These are phyloP conservation scores for Okamejei kenojei DNA, from an alignment of 2,797 vertebrate species.

Conservation along the genomic window DNA sequence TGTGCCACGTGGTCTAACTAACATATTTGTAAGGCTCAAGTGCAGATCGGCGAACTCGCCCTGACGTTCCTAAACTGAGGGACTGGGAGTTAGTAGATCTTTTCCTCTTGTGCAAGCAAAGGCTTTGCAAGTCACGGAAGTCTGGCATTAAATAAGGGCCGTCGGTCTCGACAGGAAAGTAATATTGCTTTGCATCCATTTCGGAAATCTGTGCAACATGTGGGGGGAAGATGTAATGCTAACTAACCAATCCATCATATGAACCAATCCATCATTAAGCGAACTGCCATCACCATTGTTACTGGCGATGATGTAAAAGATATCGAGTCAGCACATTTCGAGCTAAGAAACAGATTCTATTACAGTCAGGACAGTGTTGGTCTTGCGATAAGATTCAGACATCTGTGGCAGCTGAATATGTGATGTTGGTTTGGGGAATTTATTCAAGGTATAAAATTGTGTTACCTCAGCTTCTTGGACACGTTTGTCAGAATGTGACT, in stretches of 20 bases:
- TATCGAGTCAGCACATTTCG: neutral
- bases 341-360: neutral
- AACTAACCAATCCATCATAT: neutral
- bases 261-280: constrained; percentile 14
- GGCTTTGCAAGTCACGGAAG: neutral
- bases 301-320: neutral
- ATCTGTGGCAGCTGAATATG: neutral
- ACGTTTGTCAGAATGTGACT: neutral
- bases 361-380: neutral
- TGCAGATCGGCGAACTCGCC: neutral
- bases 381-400: constrained; percentile 8
- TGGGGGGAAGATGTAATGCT: neutral
- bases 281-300: neutral
- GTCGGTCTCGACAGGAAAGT: neutral
- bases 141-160: neutral
- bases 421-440: neutral
- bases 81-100: neutral
- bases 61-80: neutral
- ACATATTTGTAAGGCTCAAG: neutral
- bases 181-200: neutral
- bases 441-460: constrained; percentile 28
- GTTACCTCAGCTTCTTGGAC: neutral
- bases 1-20: no score
- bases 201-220: neutral
- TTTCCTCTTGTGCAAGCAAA: neutral